Evolutionary conservation across 2,797 vertebrate genomes (phyloP).

Genomic region (Labroides dimidiatus): DNA sequence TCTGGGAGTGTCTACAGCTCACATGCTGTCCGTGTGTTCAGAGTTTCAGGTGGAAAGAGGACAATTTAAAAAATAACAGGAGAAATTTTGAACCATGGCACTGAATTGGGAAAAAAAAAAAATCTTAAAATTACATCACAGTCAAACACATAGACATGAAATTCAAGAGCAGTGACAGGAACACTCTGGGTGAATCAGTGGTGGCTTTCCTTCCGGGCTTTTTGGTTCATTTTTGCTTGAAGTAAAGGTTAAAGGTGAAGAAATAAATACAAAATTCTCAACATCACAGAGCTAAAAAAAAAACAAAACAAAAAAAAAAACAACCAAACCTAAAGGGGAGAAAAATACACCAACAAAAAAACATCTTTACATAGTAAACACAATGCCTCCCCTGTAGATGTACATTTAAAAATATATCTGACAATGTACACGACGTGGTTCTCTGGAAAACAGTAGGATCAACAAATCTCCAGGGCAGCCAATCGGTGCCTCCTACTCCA

Average conservation of each 20-base stretch:
- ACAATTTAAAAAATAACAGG: constrained; percentile 13
- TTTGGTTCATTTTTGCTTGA: constrained; percentile 77
- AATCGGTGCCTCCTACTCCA: constrained; percentile 58
- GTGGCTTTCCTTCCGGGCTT: constrained; percentile 71
- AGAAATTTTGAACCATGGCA: constrained; percentile 54
- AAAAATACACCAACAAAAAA: constrained; percentile 56
- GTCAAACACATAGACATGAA: constrained; percentile 23
- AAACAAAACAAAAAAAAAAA: background rate
- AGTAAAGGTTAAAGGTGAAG: constrained; percentile 67
- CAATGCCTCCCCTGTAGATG: constrained; percentile 74
- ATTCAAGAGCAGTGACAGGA: constrained; percentile 39
- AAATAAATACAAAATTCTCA: constrained; percentile 82
- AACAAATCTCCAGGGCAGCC: constrained; percentile 55
- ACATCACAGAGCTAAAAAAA: constrained; percentile 71
- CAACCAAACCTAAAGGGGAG: constrained; percentile 37
- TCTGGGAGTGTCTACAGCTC: constrained; percentile 42
- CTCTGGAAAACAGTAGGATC: constrained; percentile 62
- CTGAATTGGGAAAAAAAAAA: constrained; percentile 45
- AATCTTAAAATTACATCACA: constrained; percentile 35
- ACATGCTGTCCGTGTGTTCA: constrained; percentile 4
- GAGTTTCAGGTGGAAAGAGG: constrained; percentile 4
- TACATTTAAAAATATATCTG: constrained; percentile 80
- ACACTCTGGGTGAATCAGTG: constrained; percentile 43
- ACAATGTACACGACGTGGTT: constrained; percentile 74
- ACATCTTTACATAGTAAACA: constrained; percentile 83